Evolutionary conservation across 2,113 vertebrate genomes (phyloP).

Genomic region (Alces alces): DNA sequence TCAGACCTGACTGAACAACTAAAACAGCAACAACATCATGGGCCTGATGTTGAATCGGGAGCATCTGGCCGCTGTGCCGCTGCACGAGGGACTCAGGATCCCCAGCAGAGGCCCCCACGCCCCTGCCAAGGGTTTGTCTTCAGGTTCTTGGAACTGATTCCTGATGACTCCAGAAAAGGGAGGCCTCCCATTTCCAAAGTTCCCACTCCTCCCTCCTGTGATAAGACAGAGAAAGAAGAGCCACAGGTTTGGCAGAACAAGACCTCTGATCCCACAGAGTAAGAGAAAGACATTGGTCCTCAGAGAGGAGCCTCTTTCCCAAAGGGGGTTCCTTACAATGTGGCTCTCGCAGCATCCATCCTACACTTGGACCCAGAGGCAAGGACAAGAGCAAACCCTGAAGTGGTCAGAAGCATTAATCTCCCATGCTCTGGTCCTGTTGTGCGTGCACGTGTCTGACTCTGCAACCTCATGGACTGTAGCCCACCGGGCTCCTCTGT

Average conservation of each 20-base stretch:
- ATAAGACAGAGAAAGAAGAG: background rate
- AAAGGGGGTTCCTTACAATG: background rate
- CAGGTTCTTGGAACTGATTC: background rate
- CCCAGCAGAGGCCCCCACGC: accelerated
- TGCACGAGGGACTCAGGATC: background rate
- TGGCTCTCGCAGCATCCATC: background rate
- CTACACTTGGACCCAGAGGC: accelerated
- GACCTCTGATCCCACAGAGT: background rate
- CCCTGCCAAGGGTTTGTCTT: background rate
- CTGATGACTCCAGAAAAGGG: background rate
- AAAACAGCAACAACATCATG: background rate
- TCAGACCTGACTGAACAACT: background rate
- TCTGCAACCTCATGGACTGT: background rate
- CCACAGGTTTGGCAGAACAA: accelerated
- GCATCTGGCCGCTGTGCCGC: background rate
- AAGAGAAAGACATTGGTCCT: background rate
- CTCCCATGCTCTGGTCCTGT: accelerated
- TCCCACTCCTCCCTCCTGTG: background rate
- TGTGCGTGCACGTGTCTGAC: background rate
- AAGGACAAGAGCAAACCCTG: accelerated
- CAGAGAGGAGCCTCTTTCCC: background rate
- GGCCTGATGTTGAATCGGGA: background rate
- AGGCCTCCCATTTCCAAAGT: background rate
- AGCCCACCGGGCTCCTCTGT: background rate
- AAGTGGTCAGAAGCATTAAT: accelerated